Base-by-base conservation (phyloP, 2,888 invertebrate genomes). In the Cheilosia impressa region DNA sequence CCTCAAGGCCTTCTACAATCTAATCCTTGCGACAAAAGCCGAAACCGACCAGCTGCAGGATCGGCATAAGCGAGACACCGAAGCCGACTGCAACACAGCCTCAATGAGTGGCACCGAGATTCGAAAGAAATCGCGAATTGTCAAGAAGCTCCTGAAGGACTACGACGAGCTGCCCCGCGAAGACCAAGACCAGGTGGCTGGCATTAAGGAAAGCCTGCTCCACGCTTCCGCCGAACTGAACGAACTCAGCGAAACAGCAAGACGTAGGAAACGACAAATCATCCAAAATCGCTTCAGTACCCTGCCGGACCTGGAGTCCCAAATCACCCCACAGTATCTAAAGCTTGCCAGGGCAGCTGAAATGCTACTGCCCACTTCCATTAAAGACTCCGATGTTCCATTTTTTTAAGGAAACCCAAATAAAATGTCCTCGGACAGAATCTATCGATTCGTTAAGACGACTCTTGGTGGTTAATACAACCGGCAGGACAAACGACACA, bases 71-170 rank as follows among this genome's bases (percentile, higher is more conserved):
- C 89, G 91, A 0, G 88, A 89, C 4, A 78, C 69, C 9, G 31
- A 88, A 5, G 63, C 69, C 24, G 76, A 38, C 38, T 4, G 87
- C 5, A 87, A 89, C 17, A 63, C 88, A 13, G 87, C 78, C 1
- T 62, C 84, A 7, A 83, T 90, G 15, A 89, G 89, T 19, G 78
- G 89, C 6, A 79, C 68, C 2, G 81, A 88, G 60, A 87, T 91
- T 6, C 89, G 89, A 9, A 87, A 90, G 34, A 90, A 91, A 50
- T 89, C 90, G 0, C 87, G 89, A 17, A 88, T 90, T 9, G 91
- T 92, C 1, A 91, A 91, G 82, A 92, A 92, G 69, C 81, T 92
- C 3, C 77, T 92, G 4, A 87, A 87, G 0, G 89, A 91, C 79
- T 92, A 91, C 75, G 90, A 91, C 6, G 89, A 90, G 4, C 73